A percentile compares a stretch with the other conserved stretches of the same genome.
These are phyloP conservation scores for Globicephala melas DNA, from an alignment of 2,113 vertebrate species.

Conservation along the genomic window DNA sequence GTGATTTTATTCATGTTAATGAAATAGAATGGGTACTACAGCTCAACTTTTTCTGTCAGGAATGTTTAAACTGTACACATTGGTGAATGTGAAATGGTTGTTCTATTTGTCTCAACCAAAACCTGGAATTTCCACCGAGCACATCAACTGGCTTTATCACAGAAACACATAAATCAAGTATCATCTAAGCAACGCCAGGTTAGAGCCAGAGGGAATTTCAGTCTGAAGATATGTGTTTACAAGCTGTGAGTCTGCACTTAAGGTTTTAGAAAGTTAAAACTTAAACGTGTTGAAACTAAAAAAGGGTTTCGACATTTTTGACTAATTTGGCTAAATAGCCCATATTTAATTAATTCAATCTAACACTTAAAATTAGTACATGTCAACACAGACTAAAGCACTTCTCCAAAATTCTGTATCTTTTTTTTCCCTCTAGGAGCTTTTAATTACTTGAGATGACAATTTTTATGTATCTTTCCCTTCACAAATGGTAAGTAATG, in stretches of 20 bases:
- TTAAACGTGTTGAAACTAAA: background rate
- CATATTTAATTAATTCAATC: background rate
- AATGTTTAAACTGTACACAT: background rate
- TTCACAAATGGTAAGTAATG: slow-evolving; percentile 47
- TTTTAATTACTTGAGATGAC: slow-evolving; percentile 45
- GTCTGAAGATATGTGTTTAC: background rate
- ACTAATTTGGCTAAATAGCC: background rate
- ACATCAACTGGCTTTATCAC: background rate
- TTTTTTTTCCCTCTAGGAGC: background rate
- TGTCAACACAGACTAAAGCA: background rate
- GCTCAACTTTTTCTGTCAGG: background rate
- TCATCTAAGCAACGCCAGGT: background rate
- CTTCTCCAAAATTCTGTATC: background rate
- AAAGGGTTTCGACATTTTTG: background rate
- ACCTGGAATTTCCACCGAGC: background rate
- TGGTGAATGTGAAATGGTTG: background rate
- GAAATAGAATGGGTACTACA: background rate
- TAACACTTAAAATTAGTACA: background rate
- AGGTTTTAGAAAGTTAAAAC: background rate
- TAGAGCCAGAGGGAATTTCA: background rate
- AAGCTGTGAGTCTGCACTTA: background rate
- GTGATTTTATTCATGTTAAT: background rate
- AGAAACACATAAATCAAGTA: background rate
- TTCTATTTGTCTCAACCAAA: background rate
- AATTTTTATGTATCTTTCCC: slow-evolving; percentile 21